phyloP scores from a whole-genome alignment of 2,113 vertebrate species.

The Oxyruncus cristatus region DNA sequence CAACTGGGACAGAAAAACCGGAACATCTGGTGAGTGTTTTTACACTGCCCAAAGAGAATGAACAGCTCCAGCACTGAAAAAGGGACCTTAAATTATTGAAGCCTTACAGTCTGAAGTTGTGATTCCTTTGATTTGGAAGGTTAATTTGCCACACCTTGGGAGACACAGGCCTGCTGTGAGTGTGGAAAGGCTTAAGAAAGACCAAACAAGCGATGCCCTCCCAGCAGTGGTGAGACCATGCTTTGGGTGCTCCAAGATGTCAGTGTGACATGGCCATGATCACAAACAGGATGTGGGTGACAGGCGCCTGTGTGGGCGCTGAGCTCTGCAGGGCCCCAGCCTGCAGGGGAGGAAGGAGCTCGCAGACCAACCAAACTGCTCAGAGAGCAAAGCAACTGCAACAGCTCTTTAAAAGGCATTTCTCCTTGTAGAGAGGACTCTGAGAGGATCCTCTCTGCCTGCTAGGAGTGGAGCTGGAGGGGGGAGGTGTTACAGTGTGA shows the following conservation, averaged over 20 bases:
- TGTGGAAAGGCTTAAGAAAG: not conserved
- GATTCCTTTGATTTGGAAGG: not conserved
- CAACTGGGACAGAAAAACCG: rapidly evolving
- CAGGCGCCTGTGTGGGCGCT: not conserved
- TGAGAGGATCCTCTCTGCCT: not conserved
- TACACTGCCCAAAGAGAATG: not conserved
- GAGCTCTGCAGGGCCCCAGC: not conserved
- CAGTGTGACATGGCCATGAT: rapidly evolving
- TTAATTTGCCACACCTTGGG: not conserved
- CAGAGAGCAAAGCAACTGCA: not conserved
- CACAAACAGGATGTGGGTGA: slow-evolving; percentile 75
- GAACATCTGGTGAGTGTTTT: not conserved
- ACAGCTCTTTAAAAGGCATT: not conserved
- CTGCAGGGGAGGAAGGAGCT: not conserved
- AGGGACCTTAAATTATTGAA: not conserved
- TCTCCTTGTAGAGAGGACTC: rapidly evolving
- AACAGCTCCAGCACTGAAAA: not conserved
- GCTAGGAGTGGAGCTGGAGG: rapidly evolving
- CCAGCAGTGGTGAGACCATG: rapidly evolving
- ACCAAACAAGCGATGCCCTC: rapidly evolving
- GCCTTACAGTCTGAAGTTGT: not conserved
- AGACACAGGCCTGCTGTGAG: rapidly evolving
- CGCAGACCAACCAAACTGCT: not conserved
- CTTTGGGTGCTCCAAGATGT: not conserved
- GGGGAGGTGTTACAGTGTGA: rapidly evolving